Base-by-base conservation (phyloP, 1,140 invertebrate species). In the Heliconius himera region DNA sequence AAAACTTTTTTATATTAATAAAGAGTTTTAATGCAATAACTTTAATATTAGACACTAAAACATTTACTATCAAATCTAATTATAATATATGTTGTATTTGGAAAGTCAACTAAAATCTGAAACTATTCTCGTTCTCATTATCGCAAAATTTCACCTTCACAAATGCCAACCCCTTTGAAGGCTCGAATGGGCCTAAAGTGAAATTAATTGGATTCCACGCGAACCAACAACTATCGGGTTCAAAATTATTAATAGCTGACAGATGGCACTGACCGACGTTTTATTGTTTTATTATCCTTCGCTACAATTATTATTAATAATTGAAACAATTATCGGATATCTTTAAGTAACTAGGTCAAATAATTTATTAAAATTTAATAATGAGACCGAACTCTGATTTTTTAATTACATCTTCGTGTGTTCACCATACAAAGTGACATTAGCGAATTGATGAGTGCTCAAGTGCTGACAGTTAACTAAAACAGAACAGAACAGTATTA, bases 61-160 rank as follows among this genome's bases (percentile, higher is more conserved):
- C 49, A 20, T 51, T 20, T 51, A 66, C 2, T 66, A 26, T 56
- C 8, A 16, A 66, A 66, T 66, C 60, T 29, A 26, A 66, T 66
- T 66, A 66, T 29, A 66, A 29, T 66, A 66, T 26, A 11, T 66
- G 29, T 29, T 16, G 60, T 66, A 66, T 66, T 66, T 66, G 60
- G 60, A 66, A 66, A 66, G 60, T 66, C 60, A 66, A 16, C 60
- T 66, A 29, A 29, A 66, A 66, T 66, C 22, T 66, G 60, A 66
- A 66, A 66, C 60, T 66, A 66, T 66, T 66, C 60, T 29, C 22
- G 60, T 66, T 66, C 60, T 26, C 26, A 66, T 29, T 66, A 66
- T 66, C 60, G 60, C 60, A 66, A 66, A 66, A 66, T 66, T 66
- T 66, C 60, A 66, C 60, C 60, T 66, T 66, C 11, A 66, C 60